These are phyloP conservation scores for Drosophila bocqueti DNA, from an alignment of 1,140 invertebrate genomes.

Conservation along the genomic window DNA sequence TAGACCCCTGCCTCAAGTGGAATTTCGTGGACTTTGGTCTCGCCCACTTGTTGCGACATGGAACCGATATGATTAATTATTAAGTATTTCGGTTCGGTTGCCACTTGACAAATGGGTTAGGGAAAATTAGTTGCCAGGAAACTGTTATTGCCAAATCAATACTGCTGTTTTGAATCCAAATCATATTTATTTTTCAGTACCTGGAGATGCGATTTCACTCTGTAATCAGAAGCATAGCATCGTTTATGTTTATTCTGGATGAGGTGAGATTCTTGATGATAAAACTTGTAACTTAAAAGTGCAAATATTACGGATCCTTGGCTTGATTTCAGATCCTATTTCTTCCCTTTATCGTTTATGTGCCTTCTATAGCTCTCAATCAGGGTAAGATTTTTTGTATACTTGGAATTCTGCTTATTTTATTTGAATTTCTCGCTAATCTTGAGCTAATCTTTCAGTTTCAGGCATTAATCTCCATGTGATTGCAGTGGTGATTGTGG, in stretches of 20 bases:
- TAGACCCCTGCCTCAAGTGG: constrained; percentile 35
- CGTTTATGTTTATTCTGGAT: constrained; percentile 89
- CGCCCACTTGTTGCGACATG: constrained; percentile 31
- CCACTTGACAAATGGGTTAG: constrained; percentile 50
- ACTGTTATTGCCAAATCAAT: background rate
- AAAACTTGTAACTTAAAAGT: background rate
- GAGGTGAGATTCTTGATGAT: constrained; percentile 86
- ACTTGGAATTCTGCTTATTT: background rate
- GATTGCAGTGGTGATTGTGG: constrained; percentile 91
- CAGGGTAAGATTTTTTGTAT: constrained; percentile 88
- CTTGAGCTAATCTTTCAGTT: constrained; percentile 87
- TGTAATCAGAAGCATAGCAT: constrained; percentile 88
- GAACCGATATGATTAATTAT: constrained; percentile 58
- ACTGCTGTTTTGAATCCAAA: background rate
- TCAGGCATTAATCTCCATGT: constrained; percentile 93
- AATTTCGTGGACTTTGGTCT: constrained; percentile 66
- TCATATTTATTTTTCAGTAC: constrained; percentile 87
- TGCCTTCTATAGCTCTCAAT: constrained; percentile 95
- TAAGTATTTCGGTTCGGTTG: constrained; percentile 38
- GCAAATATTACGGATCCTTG: background rate
- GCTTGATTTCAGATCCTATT: constrained; percentile 91
- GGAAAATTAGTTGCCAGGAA: background rate
- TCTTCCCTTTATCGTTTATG: constrained; percentile 95
- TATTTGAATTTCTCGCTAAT: constrained; percentile 15
- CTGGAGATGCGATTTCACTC: constrained; percentile 90